Base-by-base conservation (phyloP, 1,140 invertebrate genomes). In the Drosophila chauvacae region DNA sequence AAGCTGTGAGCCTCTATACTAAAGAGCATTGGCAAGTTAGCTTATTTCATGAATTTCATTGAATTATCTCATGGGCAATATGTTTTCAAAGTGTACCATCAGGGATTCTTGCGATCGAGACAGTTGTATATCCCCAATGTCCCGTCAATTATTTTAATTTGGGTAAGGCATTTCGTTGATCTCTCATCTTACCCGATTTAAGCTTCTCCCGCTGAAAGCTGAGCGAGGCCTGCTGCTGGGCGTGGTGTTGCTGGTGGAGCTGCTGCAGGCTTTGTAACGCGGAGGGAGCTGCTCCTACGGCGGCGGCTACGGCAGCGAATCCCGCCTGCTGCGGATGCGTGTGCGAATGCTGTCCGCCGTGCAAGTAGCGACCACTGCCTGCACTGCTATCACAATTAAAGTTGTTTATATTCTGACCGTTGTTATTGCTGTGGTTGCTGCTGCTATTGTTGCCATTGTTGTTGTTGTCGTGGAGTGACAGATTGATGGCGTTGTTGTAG, bases 401-500 rank as follows among this genome's bases (percentile, higher is more conserved):
- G 85, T 77, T 92, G 81, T 85, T 91, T 91, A 91, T 77, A 88
- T 65, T 82, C 45, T 82, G 80, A 56, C 57, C 77, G 63, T 69
- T 70, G 61, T 55, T 75, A 37, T 55, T 77, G 37, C 53, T 71
- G 65, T 35, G 84, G 64, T 41, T 73, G 44, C 39, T 70, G 63
- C 26, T 76, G 57, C 41, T 81, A 51, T 50, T 80, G 63, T 28
- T 87, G 75, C 18, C 62, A 45, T 45, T 76, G 57, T 50, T 74
- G 55, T 59, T 57, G 37, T 60, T 84, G 61, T 80, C 85, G 79
- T 92, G 92, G 39, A 92, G 77, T 64, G 92, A 92, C 70, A 92
- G 70, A 82, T 92, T 92, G 68, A 92, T 92, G 62, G 90, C 92
- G 78, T 90, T 92, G 79, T 91, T 92, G 78, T 91, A 92, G 51